A percentile compares a stretch with the other conserved stretches of the same genome.
These are phyloP conservation scores for Torymus aiolomorphi DNA, from an alignment of 2,888 invertebrate genomes.

Conservation along the genomic window DNA sequence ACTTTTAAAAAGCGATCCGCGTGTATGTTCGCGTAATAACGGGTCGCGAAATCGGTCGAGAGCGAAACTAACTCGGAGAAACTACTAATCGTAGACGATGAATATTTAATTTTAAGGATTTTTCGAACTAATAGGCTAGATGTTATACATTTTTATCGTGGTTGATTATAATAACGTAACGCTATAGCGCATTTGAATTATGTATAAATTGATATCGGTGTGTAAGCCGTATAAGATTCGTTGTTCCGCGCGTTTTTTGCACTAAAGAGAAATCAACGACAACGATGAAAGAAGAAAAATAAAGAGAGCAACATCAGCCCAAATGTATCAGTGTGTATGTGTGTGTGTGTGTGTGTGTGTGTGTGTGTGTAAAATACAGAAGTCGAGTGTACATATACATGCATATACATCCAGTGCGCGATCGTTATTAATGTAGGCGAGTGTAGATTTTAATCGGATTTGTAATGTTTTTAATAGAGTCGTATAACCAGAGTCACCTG, in stretches of 20 bases:
- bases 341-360: background rate
- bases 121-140: no score
- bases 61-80: background rate
- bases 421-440: background rate
- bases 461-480: conserved; percentile 26
- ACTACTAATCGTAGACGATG: no score
- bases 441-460: conserved; percentile 29
- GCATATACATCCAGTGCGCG: background rate
- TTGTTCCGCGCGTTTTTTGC: conserved; percentile 19
- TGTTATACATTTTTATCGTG: no score
- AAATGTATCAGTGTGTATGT: no score
- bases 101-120: no score
- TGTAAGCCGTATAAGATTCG: background rate
- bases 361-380: background rate
- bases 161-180: no score
- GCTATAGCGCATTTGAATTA: background rate
- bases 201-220: no score
- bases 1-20: no score
- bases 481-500: background rate
- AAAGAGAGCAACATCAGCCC: background rate
- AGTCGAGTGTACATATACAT: background rate
- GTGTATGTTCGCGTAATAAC: no score
- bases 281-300: background rate
- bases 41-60: no score
- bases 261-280: conserved; percentile 14